A percentile compares a stretch with the other conserved stretches of the same genome.
Conservation (phyloP, 2,888 invertebrate species). For the Lithophane socia region DNA sequence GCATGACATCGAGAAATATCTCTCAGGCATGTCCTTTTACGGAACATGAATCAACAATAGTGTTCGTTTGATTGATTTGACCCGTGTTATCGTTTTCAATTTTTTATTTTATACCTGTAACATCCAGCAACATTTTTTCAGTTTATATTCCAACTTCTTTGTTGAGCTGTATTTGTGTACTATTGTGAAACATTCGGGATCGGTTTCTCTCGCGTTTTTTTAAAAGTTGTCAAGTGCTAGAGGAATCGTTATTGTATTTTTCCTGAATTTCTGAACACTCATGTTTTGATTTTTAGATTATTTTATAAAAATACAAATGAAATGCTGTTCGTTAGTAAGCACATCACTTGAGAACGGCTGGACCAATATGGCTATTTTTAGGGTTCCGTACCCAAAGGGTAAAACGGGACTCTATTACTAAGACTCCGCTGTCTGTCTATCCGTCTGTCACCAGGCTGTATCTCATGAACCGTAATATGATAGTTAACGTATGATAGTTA, state of each 20-base stretch:
- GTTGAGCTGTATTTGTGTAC: constrained; percentile 44
- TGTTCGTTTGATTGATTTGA: background rate
- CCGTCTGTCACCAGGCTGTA: too few relatives aligned
- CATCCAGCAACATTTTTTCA: constrained; percentile 28
- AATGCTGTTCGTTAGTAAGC: too few relatives aligned
- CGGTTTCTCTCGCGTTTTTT: constrained; percentile 68
- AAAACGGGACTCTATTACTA: too few relatives aligned
- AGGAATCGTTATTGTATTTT: constrained; percentile 3
- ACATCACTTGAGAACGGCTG: too few relatives aligned
- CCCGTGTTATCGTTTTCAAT: background rate
- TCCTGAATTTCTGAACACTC: background rate
- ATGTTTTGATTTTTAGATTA: background rate
- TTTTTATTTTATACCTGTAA: background rate
- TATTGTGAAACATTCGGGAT: constrained; percentile 74
- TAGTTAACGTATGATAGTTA: too few relatives aligned
- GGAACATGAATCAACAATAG: background rate
- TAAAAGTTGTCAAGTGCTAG: background rate
- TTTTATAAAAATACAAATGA: too few relatives aligned
- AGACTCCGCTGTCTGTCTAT: too few relatives aligned
- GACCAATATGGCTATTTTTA: too few relatives aligned
- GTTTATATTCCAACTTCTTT: constrained; percentile 7
- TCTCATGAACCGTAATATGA: too few relatives aligned
- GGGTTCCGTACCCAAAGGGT: too few relatives aligned
- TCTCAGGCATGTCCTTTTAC: background rate
- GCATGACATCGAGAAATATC: too few relatives aligned